Conservation (phyloP, 2,797 vertebrate species). For the Glossophaga mutica region DNA sequence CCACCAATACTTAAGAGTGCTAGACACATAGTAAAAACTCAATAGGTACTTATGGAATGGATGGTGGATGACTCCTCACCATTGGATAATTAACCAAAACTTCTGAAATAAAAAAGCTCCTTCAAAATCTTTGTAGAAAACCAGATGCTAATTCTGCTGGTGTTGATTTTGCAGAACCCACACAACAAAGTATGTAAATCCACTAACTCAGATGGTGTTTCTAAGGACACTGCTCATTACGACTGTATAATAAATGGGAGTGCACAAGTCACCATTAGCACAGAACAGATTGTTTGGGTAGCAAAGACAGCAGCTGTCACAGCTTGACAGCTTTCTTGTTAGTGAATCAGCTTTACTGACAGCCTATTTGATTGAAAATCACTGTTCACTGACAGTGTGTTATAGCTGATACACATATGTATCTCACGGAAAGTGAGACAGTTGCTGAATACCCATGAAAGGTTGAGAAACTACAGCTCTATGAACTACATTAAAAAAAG, state of each 20-base stretch:
- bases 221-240: constrained; percentile 79
- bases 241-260: constrained; percentile 79
- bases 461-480: constrained; percentile 52
- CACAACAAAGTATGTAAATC: constrained; percentile 71
- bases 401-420: constrained; percentile 79
- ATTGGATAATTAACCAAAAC: not conserved
- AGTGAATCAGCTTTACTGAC: constrained; percentile 83
- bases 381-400: constrained; percentile 80
- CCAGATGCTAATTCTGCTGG: constrained; percentile 1
- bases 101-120: constrained; percentile 19
- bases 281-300: constrained; percentile 83
- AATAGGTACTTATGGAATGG: not conserved
- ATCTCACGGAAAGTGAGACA: constrained; percentile 70
- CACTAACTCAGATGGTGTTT: constrained; percentile 59
- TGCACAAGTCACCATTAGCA: constrained; percentile 81
- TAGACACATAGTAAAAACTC: not conserved
- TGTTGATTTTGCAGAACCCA: constrained; percentile 34
- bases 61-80: not conserved
- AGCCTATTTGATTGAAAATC: constrained; percentile 85
- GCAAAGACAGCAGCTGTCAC: constrained; percentile 84
- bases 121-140: constrained; percentile 27
- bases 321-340: constrained; percentile 84
- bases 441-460: constrained; percentile 45
- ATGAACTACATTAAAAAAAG: constrained; percentile 54
- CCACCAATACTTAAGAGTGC: not conserved